Base-by-base conservation (phyloP, 2,113 vertebrate species). In the Perccottus glenii region DNA sequence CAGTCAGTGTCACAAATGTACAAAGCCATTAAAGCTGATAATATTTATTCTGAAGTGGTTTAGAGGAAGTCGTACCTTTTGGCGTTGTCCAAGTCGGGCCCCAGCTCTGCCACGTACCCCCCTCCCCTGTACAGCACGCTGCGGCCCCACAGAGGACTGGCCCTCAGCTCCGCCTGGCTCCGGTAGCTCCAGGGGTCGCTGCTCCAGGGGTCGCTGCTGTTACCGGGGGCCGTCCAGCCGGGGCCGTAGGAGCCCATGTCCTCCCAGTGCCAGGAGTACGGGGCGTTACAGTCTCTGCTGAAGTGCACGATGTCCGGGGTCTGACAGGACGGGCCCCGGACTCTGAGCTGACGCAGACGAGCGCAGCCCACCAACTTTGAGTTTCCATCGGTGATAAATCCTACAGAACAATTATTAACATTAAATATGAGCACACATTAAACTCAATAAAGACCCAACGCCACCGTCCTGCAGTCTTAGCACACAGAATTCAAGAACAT, bases 321-420 rank as follows among this genome's bases (percentile, higher is more conserved):
- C 5, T 72, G 77, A 74, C 95, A 98, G 0, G 91, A 92, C 38
- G 5, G 1, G 38, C 38, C 38, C 38, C 38, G 38, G 60, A 98
- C 94, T 79, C 97, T 93, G 60, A 96, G 89, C 89, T 99, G 96
- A 33, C 95, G 95, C 65, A 99, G 87, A 68, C 94, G 95, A 53
- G 94, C 94, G 6, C 92, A 93, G 8, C 96, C 96, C 57, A 98
- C 93, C 73, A 98, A 86, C 84, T 95, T 98, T 67, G 96, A 95
- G 73, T 98, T 98, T 78, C 96, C 97, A 67, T 98, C 96, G 16
- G 96, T 99, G 83, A 99, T 92, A 80, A 98, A 99, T 56, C 97
- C 97, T 99, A 27, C 19, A 27, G 19, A 27, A 27, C 19, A 27
- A 27, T 27, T 27, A 27, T 27, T 27, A 27, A 27, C 19, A 27